Evolutionary conservation across 2,113 vertebrate genomes (phyloP), one percentile per base, ranked within the genome.

Genomic region (Phalacrocorax aristotelis): DNA sequence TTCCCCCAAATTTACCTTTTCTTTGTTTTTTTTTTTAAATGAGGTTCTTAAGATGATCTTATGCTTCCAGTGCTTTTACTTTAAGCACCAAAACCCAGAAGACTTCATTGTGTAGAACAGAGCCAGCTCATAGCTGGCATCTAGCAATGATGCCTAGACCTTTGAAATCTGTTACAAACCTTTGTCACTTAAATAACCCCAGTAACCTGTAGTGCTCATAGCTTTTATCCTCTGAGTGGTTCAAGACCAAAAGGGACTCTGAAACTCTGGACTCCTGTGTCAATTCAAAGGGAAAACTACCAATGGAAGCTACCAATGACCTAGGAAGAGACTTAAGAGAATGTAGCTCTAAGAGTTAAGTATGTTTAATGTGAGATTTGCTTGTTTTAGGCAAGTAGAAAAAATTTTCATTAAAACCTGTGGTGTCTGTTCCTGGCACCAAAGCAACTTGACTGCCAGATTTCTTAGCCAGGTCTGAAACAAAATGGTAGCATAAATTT

Each of bases 161-260:
- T 93, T 25, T 46, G 46, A 72, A 60, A 49, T 58, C 6, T n/a
- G 36, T 78, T 48, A 30, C 10, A 38, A 57, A 18, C 15, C 13
- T 79, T 9, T 15, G 5, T 65, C 23, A 13, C 40, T 36, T 44
- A 86, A 71, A 57, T 58, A 34, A 15, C 1, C 19, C 11, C 7
- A 52, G 22, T 61, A 71, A 80, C 13, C 15, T 66, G 4, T 44
- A 49, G 17, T 22, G 23, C 13, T 19, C 13, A 1, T 51, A 69
- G 9, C 4, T 51, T 6, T 46, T 60, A 26, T 3, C 19, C 11
- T 49, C 3, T 65, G 0, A 26, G 5, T 5, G 1, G 6, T 18
- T 83, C 27, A 51, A 51, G 62, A 66, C 10, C 15, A 54, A 49
- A 80, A 71, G 27, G 3, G 18, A 15, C 29, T 75, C 26, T 60